A percentile compares a stretch with the other conserved stretches of the same genome.
phyloP scores from a whole-genome alignment of 2,113 vertebrate genomes.

The Felis catus region DNA sequence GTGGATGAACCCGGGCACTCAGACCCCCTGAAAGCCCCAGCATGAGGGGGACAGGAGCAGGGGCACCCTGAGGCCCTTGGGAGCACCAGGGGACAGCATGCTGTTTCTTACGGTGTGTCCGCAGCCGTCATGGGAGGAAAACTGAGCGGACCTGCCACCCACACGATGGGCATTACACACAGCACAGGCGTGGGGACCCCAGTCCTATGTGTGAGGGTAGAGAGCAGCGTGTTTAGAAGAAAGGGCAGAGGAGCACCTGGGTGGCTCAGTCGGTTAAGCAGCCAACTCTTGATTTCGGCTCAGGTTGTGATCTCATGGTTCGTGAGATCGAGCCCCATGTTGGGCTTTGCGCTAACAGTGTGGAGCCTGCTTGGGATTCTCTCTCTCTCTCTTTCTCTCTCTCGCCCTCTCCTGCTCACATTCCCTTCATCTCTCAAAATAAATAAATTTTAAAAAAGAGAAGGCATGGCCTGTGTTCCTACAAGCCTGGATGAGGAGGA shows the following conservation, averaged over 20 bases:
- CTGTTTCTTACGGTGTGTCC: background rate
- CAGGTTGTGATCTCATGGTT: no score
- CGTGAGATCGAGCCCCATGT: no score
- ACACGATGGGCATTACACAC: background rate
- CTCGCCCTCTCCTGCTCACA: no score
- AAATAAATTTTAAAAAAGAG: background rate
- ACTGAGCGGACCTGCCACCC: background rate
- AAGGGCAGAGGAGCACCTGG: background rate
- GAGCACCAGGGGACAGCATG: background rate
- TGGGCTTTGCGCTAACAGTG: no score
- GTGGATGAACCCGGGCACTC: background rate
- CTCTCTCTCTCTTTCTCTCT: no score
- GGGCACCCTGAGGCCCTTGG: background rate
- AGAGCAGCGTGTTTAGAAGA: background rate
- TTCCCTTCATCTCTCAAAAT: no score
- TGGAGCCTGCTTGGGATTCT: no score
- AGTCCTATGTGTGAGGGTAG: background rate
- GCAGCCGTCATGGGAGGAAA: background rate
- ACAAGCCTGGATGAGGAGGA: background rate
- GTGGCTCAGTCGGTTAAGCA: no score
- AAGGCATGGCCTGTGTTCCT: background rate
- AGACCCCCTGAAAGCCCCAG: background rate
- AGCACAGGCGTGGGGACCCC: no score
- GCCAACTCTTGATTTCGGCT: no score
- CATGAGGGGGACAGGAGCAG: no score